Conservation (phyloP, 1,140 invertebrate genomes). For the Drosophila bifasciata region DNA sequence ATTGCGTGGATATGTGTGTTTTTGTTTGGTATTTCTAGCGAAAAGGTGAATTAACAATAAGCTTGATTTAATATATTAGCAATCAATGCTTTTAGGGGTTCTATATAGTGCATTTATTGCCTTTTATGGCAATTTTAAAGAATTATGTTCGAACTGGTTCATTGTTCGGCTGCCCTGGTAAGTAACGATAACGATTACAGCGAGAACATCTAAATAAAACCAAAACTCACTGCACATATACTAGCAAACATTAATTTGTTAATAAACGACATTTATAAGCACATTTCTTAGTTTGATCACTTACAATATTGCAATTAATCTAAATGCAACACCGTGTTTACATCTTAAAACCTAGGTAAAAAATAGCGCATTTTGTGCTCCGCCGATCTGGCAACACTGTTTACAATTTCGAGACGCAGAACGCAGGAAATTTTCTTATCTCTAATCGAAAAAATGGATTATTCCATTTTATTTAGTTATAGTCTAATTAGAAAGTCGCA, state of each 20-base stretch:
- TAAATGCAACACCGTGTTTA: slow-evolving; percentile 56
- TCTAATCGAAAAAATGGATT: slow-evolving; percentile 70
- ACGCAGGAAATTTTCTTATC: slow-evolving; percentile 72
- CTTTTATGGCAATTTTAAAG: neutral
- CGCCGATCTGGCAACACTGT: slow-evolving; percentile 47
- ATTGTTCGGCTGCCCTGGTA: neutral
- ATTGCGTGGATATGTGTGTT: too few species aligned
- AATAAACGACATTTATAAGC: too few species aligned
- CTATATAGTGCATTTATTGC: neutral
- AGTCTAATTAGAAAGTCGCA: slow-evolving; percentile 68
- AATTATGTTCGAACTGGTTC: slow-evolving; percentile 1
- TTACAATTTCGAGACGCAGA: slow-evolving; percentile 77
- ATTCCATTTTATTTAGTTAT: slow-evolving; percentile 70
- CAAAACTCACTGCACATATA: neutral
- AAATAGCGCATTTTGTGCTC: slow-evolving; percentile 14
- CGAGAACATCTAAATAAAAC: too few species aligned
- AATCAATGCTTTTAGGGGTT: too few species aligned
- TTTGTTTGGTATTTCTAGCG: too few species aligned
- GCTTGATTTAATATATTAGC: too few species aligned
- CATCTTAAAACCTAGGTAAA: slow-evolving; percentile 29
- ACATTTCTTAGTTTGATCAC: too few species aligned
- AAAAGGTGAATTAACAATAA: too few species aligned
- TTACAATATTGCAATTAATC: neutral
- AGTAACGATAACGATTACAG: slow-evolving; percentile 15
- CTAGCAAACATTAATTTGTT: too few species aligned